Base-by-base conservation (phyloP, 2,888 invertebrate genomes). In the Ectemnius cavifrons region DNA sequence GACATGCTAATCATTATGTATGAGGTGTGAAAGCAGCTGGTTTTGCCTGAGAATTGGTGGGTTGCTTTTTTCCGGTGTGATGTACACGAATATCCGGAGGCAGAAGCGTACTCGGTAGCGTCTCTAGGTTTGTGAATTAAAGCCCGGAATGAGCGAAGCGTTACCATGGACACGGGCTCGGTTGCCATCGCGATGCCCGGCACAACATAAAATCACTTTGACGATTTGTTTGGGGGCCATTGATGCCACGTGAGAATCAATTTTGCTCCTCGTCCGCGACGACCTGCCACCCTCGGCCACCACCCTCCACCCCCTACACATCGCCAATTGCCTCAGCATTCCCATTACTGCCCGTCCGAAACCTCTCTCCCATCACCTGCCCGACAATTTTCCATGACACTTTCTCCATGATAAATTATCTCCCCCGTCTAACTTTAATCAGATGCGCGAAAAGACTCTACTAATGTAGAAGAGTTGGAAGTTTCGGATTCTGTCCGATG, bases 201-300 rank as follows among this genome's bases (percentile, higher is more conserved):
- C 91, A 90, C 90, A 91, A 91, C 91, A 91, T 76, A 81, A 88
- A 89, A 90, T 90, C 89, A 89, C 88, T 89, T 84, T 89, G 88
- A 89, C 89, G 87, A 89, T 89, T 89, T 87, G 87, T 89, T 89
- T 88, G 86, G 87, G 52, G 84, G 85, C 86, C 86, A 86, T 88
- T 87, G 89, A 89, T 87, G 84, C 83, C 84, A 84, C 84, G 77
- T 81, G 79, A 75, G 85, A 86, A 86, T 86, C 85, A 86, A 86
- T 86, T 86, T 80, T 77, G 78, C 71, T 66, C 68, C 52, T 14
- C 49, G 66, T 37, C 11, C 23, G 23, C 37, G n/a, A 3, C 52
- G 28, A 6, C 14, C 65, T 63, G 4, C 23, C 16, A 20, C 27
- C 67, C 46, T 3, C 14, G 3, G 2, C 23, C 23, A 23, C 18